A percentile compares a stretch with the other conserved stretches of the same genome.
Evolutionary conservation across 2,888 invertebrate species (phyloP).

Genomic region (Brenthis daphne): DNA sequence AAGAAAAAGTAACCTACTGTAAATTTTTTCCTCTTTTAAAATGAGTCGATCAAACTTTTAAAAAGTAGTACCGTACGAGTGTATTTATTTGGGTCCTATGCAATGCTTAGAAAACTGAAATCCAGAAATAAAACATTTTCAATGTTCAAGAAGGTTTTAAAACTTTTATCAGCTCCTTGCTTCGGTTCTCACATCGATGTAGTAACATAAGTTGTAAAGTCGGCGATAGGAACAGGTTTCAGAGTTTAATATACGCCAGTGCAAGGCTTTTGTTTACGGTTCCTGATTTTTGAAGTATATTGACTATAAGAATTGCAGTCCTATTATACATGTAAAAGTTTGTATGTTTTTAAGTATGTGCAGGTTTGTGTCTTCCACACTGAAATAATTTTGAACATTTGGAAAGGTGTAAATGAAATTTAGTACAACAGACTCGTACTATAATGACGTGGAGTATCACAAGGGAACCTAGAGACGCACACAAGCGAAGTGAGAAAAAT

Average conservation of each 20-base stretch:
- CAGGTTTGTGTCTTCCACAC: too few relatives aligned
- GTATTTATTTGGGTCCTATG: too few relatives aligned
- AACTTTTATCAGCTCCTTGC: background rate
- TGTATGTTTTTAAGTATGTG: background rate
- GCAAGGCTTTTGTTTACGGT: conserved; percentile 10
- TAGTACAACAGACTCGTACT: too few relatives aligned
- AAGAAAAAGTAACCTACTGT: background rate
- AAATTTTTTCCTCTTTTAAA: background rate
- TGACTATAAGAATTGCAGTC: background rate
- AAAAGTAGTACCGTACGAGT: too few relatives aligned
- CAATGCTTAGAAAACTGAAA: too few relatives aligned
- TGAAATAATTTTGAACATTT: too few relatives aligned
- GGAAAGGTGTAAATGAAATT: too few relatives aligned
- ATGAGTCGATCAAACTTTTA: too few relatives aligned
- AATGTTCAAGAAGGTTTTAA: background rate
- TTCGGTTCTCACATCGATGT: conserved; percentile 20
- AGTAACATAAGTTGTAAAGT: conserved; percentile 32
- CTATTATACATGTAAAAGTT: background rate
- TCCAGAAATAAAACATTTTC: too few relatives aligned
- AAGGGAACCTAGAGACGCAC: too few relatives aligned
- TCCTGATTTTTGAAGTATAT: conserved; percentile 13
- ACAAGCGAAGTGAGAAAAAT: too few relatives aligned
- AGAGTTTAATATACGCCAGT: conserved; percentile 29
- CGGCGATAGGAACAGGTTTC: conserved; percentile 29
- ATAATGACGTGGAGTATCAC: too few relatives aligned